Percentiles rank a stretch among this genome's conserved stretches.
These are phyloP conservation scores for Acropora yongei DNA, from an alignment of 64 coral and sea anemone species.

Conservation along the genomic window DNA sequence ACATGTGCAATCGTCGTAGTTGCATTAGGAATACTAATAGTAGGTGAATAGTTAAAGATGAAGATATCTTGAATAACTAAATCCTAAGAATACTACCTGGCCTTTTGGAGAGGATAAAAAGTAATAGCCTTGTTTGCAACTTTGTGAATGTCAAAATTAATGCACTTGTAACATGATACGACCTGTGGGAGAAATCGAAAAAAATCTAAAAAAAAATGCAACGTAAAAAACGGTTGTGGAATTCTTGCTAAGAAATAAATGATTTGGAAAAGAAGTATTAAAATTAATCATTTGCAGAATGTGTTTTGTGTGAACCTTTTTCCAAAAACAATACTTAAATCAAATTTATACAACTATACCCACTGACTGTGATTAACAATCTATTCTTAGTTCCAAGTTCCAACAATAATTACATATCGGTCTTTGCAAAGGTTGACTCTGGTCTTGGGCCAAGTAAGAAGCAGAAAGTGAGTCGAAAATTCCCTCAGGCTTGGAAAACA, in stretches of 20 bases:
- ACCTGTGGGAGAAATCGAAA: neutral
- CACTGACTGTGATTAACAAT: slow-evolving; percentile 17
- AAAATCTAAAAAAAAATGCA: too few species aligned
- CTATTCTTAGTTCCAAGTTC: slow-evolving; percentile 13
- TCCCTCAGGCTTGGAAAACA: neutral
- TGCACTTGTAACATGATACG: slow-evolving; percentile 9
- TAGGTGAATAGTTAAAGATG: slow-evolving; percentile 11
- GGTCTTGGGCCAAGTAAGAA: slow-evolving; percentile 17
- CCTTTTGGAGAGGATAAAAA: slow-evolving; percentile 13
- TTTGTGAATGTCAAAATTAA: slow-evolving; percentile 3
- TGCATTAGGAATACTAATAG: slow-evolving; percentile 14
- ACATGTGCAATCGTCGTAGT: slow-evolving; percentile 2
- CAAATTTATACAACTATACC: slow-evolving; percentile 10
- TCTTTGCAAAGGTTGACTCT: slow-evolving; percentile 9
- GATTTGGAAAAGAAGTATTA: slow-evolving; percentile 8
- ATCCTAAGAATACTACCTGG: slow-evolving; percentile 6
- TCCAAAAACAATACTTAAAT: too few species aligned
- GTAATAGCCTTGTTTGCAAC: slow-evolving; percentile 15
- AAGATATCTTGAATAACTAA: slow-evolving; percentile 10
- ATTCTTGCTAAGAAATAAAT: slow-evolving; percentile 10
- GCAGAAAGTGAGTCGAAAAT: neutral
- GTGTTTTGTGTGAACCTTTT: too few species aligned
- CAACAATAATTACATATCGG: slow-evolving; percentile 4
- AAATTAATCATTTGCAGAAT: slow-evolving; percentile 8
- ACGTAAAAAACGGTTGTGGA: slow-evolving; percentile 5